These are phyloP conservation scores for Episyrphus balteatus DNA, from an alignment of 1,140 invertebrate species.

Conservation along the genomic window DNA sequence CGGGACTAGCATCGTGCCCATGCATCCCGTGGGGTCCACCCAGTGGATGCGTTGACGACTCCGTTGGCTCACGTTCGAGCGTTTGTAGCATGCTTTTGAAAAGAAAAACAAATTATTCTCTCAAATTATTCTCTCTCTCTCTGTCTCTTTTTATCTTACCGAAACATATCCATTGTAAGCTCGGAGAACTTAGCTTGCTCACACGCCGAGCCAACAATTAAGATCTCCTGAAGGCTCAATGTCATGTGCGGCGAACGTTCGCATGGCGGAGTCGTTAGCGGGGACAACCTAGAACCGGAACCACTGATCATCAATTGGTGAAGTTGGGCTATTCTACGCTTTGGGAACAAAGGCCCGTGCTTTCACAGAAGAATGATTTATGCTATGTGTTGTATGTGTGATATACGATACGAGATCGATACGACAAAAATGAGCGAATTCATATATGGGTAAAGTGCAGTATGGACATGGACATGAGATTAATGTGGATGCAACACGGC, in stretches of 20 bases:
- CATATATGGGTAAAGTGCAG: no score
- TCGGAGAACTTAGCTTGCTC: slow-evolving; percentile 98
- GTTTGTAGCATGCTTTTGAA: slow-evolving; percentile 76
- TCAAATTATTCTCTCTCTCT: no score
- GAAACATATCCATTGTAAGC: slow-evolving; percentile 95
- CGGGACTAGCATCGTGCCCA: slow-evolving; percentile 68
- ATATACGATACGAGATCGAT: no score
- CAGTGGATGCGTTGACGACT: slow-evolving; percentile 44
- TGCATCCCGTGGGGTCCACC: slow-evolving; percentile 40
- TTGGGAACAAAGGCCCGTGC: slow-evolving; percentile 31
- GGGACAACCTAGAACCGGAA: slow-evolving; percentile 58
- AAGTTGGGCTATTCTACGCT: slow-evolving; percentile 30
- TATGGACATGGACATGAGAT: no score
- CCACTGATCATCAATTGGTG: slow-evolving; percentile 36
- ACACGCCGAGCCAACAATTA: slow-evolving; percentile 86
- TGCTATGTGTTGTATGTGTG: no score
- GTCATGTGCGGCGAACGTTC: slow-evolving; percentile 79
- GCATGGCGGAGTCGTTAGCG: slow-evolving; percentile 73
- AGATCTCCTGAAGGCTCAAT: slow-evolving; percentile 82
- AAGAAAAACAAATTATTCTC: neutral
- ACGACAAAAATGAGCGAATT: no score
- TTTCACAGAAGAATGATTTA: slow-evolving; percentile 34
- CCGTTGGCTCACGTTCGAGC: slow-evolving; percentile 80
- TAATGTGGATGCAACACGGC: no score
- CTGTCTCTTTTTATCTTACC: no score